These are phyloP conservation scores for Spizella passerina DNA, from an alignment of 2,797 vertebrate species.

Conservation along the genomic window DNA sequence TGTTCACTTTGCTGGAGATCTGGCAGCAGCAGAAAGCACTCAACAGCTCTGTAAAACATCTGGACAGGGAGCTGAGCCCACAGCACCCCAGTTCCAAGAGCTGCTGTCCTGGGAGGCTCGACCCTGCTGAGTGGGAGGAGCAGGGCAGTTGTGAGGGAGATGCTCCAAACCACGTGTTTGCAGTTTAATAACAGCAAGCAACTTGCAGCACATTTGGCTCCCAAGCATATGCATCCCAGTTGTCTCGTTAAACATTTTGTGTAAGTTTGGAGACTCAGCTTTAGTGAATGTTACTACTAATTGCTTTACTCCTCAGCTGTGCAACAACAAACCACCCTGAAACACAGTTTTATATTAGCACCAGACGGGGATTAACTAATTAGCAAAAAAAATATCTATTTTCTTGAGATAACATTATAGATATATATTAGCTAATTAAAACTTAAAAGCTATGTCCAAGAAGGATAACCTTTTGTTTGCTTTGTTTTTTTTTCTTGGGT, in stretches of 20 bases:
- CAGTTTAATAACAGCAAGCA: neutral
- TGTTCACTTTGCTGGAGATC: neutral
- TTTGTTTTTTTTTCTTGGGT: neutral
- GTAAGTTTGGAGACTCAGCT: conserved; percentile 41
- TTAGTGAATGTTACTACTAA: conserved; percentile 18
- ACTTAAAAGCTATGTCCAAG: neutral
- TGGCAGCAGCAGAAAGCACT: neutral
- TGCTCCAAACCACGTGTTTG: neutral
- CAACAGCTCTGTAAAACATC: neutral
- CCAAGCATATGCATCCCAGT: neutral
- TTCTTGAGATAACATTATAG: neutral
- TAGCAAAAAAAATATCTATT: neutral
- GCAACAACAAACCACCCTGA: conserved; percentile 35
- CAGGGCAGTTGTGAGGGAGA: neutral
- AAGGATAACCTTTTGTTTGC: neutral
- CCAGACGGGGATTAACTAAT: conserved; percentile 35
- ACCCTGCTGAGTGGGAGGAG: neutral
- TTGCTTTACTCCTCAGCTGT: conserved; percentile 52
- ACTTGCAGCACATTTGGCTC: conserved; percentile 19
- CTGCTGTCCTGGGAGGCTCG: neutral
- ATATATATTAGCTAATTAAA: conserved; percentile 1
- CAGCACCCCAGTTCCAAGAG: neutral
- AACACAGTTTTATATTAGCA: conserved; percentile 1
- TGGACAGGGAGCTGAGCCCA: neutral
- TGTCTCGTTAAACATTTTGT: conserved; percentile 53